These are phyloP conservation scores for Phocoena sinus DNA, from an alignment of 2,113 vertebrate genomes.

Conservation along the genomic window DNA sequence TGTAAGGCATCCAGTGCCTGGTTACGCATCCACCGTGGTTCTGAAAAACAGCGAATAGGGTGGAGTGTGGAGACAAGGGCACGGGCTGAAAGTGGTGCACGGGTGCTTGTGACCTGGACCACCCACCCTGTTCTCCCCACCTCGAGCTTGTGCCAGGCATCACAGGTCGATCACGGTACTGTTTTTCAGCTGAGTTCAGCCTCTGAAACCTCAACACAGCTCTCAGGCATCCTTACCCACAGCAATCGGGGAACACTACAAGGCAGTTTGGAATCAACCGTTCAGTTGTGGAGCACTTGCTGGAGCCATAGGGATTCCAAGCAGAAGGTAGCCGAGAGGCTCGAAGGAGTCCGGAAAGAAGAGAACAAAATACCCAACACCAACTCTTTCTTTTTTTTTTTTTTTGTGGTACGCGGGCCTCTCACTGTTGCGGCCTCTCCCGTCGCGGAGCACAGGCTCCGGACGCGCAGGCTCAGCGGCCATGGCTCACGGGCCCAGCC, in stretches of 20 bases:
- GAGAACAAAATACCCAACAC: background rate
- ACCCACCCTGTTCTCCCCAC: background rate
- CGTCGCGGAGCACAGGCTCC: too few relatives aligned
- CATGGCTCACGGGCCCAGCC: too few relatives aligned
- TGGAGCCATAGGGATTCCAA: background rate
- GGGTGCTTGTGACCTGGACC: background rate
- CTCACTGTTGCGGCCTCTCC: too few relatives aligned
- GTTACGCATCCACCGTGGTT: background rate
- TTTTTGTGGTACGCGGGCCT: too few relatives aligned
- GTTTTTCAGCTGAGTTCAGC: background rate
- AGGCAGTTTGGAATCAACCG: background rate
- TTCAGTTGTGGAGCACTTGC: background rate
- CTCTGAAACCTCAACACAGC: background rate
- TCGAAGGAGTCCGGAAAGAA: background rate
- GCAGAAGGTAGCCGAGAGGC: background rate
- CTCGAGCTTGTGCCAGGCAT: too few relatives aligned
- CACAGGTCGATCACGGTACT: background rate
- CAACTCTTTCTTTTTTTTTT: accelerated
- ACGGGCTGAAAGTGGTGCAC: background rate
- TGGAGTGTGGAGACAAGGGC: background rate
- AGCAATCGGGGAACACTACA: background rate
- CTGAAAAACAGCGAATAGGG: accelerated
- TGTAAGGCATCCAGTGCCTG: background rate
- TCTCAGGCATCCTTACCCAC: background rate
- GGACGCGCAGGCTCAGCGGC: too few relatives aligned